Conservation (phyloP, 2,888 invertebrate species). For the Onchidella celtica region DNA sequence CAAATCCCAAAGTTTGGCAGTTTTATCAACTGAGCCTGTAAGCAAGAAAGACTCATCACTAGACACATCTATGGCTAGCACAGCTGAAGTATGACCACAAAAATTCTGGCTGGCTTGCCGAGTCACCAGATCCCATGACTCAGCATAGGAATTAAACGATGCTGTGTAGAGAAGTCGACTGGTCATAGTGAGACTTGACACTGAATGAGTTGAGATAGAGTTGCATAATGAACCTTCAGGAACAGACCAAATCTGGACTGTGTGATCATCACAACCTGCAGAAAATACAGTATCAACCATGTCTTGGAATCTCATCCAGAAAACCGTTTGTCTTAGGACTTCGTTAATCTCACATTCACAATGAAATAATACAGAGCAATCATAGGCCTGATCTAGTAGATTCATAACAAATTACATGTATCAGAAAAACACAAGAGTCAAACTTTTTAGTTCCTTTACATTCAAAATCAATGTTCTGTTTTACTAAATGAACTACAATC, state of each 20-base stretch:
- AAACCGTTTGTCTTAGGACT: too few relatives aligned
- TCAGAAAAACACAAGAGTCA: too few relatives aligned
- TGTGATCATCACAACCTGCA: slow-evolving; percentile 46
- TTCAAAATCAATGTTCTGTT: too few relatives aligned
- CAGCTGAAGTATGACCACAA: slow-evolving; percentile 48
- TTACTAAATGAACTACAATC: too few relatives aligned
- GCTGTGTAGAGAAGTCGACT: slow-evolving; percentile 37
- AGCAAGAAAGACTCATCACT: slow-evolving; percentile 30
- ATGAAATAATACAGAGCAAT: too few relatives aligned
- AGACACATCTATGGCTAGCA: slow-evolving; percentile 41
- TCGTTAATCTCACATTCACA: too few relatives aligned
- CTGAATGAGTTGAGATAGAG: slow-evolving; percentile 36
- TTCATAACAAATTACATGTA: too few relatives aligned
- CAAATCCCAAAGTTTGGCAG: slow-evolving; percentile 43
- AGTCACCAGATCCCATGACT: slow-evolving; percentile 38
- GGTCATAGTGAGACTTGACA: slow-evolving; percentile 38
- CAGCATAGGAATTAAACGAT: slow-evolving; percentile 46
- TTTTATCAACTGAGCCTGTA: slow-evolving; percentile 46
- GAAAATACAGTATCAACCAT: too few relatives aligned
- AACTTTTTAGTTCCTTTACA: too few relatives aligned
- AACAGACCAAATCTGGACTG: slow-evolving; percentile 42
- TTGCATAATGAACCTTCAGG: slow-evolving; percentile 13
- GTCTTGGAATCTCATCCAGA: background rate
- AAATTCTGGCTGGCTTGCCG: slow-evolving; percentile 18
- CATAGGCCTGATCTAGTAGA: too few relatives aligned